Percentiles rank a stretch among this genome's conserved stretches.
These are phyloP conservation scores for Scaptomyza montana DNA, from an alignment of 1,140 invertebrate species.

Conservation along the genomic window DNA sequence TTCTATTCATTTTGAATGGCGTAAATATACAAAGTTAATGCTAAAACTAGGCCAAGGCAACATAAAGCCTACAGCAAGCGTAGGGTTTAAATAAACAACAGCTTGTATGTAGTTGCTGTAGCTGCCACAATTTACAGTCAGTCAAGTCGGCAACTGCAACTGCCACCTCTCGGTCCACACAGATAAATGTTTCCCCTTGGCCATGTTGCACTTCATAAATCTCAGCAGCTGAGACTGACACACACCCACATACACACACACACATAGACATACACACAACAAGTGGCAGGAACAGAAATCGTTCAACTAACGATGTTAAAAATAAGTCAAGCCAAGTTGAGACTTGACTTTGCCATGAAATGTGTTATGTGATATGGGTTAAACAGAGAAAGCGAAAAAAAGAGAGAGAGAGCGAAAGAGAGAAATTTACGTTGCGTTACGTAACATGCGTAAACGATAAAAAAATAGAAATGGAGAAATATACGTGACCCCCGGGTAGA, in stretches of 20 bases:
- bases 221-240: slow-evolving; percentile 75
- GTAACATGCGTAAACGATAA: slow-evolving; percentile 66
- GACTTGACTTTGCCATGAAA: slow-evolving; percentile 52
- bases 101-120: slow-evolving; percentile 8
- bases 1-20: neutral
- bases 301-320: slow-evolving; percentile 72
- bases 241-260: slow-evolving; percentile 52
- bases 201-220: slow-evolving; percentile 78
- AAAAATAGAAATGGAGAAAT: slow-evolving; percentile 24
- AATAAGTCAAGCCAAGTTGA: slow-evolving; percentile 65
- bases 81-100: slow-evolving; percentile 32
- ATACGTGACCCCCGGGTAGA: slow-evolving; percentile 44
- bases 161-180: slow-evolving; percentile 3
- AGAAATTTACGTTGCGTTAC: slow-evolving; percentile 46
- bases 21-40: neutral
- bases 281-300: slow-evolving; percentile 53
- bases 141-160: slow-evolving; percentile 2
- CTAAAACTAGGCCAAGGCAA: slow-evolving; percentile 48
- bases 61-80: slow-evolving; percentile 5
- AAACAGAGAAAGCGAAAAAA: slow-evolving; percentile 2
- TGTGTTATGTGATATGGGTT: slow-evolving; percentile 17
- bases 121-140: slow-evolving; percentile 21
- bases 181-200: slow-evolving; percentile 58
- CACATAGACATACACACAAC: slow-evolving; percentile 52
- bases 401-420: no score